Percentiles rank a stretch among this genome's conserved stretches.
These are phyloP conservation scores for Tichodroma muraria DNA, from an alignment of 2,113 vertebrate species.

Conservation along the genomic window DNA sequence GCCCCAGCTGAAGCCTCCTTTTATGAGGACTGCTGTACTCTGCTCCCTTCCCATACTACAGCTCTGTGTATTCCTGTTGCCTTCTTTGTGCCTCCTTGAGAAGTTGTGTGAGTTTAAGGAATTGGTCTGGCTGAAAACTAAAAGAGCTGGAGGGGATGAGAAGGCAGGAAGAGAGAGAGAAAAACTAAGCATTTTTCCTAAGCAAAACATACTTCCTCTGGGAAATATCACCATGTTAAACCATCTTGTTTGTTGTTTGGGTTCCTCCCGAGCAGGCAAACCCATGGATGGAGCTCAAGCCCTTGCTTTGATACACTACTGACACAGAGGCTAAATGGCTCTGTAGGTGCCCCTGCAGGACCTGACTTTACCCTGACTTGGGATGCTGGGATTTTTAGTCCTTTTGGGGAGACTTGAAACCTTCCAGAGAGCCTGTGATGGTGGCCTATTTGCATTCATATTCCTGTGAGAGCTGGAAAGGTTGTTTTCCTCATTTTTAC, in stretches of 20 bases:
- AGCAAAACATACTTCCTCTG: neutral
- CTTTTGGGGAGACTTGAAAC: neutral
- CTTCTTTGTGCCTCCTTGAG: neutral
- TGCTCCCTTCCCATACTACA: neutral
- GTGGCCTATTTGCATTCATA: neutral
- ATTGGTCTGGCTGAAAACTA: neutral
- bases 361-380: neutral
- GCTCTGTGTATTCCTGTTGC: neutral
- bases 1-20: neutral
- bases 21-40: neutral
- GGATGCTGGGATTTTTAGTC: neutral
- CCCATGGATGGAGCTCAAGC: neutral
- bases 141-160: rapidly evolving
- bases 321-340: neutral
- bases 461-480: neutral
- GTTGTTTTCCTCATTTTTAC: neutral
- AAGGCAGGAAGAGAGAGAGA: neutral
- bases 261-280: neutral
- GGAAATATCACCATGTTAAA: neutral
- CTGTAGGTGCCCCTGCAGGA: neutral
- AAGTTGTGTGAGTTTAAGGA: neutral
- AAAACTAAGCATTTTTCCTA: neutral
- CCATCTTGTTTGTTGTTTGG: neutral
- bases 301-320: neutral
- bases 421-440: neutral